Evolutionary conservation across 1,140 invertebrate genomes (phyloP), one percentile per base, ranked within the genome.

Genomic region (Oryzaephilus surinamensis): DNA sequence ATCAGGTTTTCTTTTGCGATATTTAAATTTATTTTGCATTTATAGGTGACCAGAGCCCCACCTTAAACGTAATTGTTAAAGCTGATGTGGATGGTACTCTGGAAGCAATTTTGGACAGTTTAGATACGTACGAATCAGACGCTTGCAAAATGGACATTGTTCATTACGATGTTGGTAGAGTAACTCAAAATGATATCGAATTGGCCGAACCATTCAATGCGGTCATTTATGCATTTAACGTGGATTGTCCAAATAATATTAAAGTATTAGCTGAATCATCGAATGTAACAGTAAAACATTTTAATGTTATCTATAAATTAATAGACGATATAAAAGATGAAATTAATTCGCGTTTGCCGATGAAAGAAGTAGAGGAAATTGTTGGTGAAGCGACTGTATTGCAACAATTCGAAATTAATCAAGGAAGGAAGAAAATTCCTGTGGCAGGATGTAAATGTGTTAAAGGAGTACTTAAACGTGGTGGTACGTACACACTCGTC

Each of bases 301-400:
- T 78, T 59, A 94, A 93, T 63, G 74, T 97, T 6, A 96, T 97
- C 46, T 97, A 97, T 63, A 81, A 83, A 51, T 64, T 97, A 24
- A 74, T 97, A 6, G 90, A 96, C 57, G 81, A 92, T 63, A 54
- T 97, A 0, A 89, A 88, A 57, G 66, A 74, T 32, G 79, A 90
- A 62, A 74, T 97, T 12, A 81, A 71, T 48, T 65, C 59, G n/a
- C 66, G 71, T 52, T 64, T 97, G 48, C 90, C 90, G 1, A 44
- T 62, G 12, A 54, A 74, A 28, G 70, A 81, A 40, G 69, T 76
- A 12, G 89, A 96, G 63, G 80, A 92, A 57, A 40, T 80, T 24
- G 16, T 62, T 77, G 88, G 92, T 3, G 81, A 92, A 71, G 93
- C 91, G 2, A 78, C 77, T 48, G 82, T 97, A 10, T 57, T 91